Base-by-base conservation (phyloP, 2,888 invertebrate species). In the Oxycera nigricornis region DNA sequence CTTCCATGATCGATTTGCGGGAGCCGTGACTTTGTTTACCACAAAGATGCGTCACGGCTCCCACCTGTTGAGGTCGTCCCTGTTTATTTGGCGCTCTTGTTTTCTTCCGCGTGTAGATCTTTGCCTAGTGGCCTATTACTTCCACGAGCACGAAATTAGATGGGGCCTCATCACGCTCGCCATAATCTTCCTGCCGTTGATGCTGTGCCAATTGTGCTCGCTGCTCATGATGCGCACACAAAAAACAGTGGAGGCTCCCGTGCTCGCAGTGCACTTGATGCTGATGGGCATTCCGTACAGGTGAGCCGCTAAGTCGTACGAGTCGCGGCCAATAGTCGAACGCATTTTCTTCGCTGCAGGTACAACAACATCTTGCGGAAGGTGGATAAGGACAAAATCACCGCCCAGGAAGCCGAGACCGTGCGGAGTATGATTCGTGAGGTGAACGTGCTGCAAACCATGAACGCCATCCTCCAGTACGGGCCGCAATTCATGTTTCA, bases 401-500 rank as follows among this genome's bases (percentile, higher is more conserved):
- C 70, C 4, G 73, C 75, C 35, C 78, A 77, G 24, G 76, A 77
- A 55, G 39, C 73, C 2, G 76, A 77, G 4, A 35, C 57, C 24
- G 74, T 78, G 3, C 39, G 73, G n/a, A 26, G 76, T 35, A 76
- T 75, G 73, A 78, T 78, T 7, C 57, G 52, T 2, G 76, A 77
- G 65, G 73, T 78, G 11, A 78, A 78, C 46, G 65, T 72, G 30
- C 73, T 78, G 31, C 78, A 78, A 73, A 74, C 75, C 0, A 14
- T 77, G 1, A 78, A 78, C 74, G 75, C 78, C 17, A 72, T 77
- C 2, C 73, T 78, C 17, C 78, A 78, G 46, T 78, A 78, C 72
- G 77, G 75, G 41, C 78, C 78, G 24, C 78, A 78, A 70, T 78
- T 78, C 70, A 9, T 77, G 46, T 77, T 78, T 31, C 78, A 78